These are phyloP conservation scores for Callochromis pleurospilus DNA, from an alignment of 2,113 vertebrate species.

Conservation along the genomic window DNA sequence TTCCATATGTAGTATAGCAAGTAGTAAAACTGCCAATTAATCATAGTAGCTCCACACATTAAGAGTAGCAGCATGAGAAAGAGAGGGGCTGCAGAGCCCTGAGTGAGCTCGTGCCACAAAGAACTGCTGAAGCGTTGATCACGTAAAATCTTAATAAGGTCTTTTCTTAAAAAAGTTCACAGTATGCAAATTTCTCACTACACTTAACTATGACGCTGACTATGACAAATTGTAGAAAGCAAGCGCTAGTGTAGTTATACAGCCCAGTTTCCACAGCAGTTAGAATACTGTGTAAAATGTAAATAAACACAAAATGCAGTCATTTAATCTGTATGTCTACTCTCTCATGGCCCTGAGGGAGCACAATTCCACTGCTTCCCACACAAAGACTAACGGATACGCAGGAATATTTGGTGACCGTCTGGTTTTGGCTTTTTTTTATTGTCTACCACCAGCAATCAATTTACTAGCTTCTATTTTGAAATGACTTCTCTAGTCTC, in stretches of 20 bases:
- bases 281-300: background rate
- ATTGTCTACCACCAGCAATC: background rate
- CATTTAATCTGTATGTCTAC: background rate
- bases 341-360: background rate
- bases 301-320: background rate
- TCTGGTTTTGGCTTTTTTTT: background rate
- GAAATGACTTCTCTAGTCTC: background rate
- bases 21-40: slow-evolving; percentile 19
- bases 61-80: background rate
- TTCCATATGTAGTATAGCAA: background rate
- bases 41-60: background rate
- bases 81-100: background rate
- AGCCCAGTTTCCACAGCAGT: background rate
- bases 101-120: background rate
- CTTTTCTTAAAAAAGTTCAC: background rate
- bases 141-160: background rate
- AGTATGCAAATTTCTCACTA: background rate
- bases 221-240: background rate
- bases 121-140: background rate
- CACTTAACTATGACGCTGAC: background rate
- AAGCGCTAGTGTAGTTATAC: background rate
- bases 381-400: background rate
- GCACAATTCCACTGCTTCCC: background rate
- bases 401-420: background rate
- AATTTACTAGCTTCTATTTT: background rate